phyloP scores from a whole-genome alignment of 2,113 vertebrate species.

The Erythrocercus mccallii region DNA sequence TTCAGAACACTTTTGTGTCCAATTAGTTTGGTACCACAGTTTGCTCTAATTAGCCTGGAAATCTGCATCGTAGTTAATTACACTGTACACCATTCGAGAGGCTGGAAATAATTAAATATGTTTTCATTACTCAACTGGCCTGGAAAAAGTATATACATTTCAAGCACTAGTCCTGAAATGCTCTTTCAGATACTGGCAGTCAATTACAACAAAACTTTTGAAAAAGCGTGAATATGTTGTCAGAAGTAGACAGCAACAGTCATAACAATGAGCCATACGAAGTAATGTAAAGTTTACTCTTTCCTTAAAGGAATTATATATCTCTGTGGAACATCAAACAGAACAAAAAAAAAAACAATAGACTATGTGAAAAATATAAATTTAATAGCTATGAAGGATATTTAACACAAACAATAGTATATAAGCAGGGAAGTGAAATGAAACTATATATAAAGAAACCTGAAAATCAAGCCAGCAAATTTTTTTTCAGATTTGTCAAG shows the following conservation, averaged over 20 bases:
- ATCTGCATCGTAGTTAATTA: slow-evolving; percentile 65
- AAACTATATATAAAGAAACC: neutral
- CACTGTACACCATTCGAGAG: neutral
- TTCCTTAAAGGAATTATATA: neutral
- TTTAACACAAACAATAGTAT: neutral
- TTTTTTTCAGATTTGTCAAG: neutral
- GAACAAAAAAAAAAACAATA: neutral
- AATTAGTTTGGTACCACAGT: slow-evolving; percentile 63
- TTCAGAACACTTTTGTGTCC: slow-evolving; percentile 55
- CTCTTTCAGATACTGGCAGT: slow-evolving; percentile 32
- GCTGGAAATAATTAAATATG: slow-evolving; percentile 71
- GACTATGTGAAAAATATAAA: neutral
- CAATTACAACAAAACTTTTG: slow-evolving; percentile 28
- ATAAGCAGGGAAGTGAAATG: neutral
- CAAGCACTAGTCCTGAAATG: slow-evolving; percentile 39
- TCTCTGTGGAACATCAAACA: neutral
- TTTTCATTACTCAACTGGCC: slow-evolving; percentile 63
- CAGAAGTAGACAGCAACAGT: neutral
- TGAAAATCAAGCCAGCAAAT: neutral
- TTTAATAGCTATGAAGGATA: neutral
- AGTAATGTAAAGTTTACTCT: neutral
- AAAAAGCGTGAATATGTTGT: neutral
- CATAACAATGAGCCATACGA: neutral
- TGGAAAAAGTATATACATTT: slow-evolving; percentile 53
- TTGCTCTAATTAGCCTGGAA: slow-evolving; percentile 66